Conservation (phyloP, 2,113 vertebrate species). For the Cygnus buccinator region DNA sequence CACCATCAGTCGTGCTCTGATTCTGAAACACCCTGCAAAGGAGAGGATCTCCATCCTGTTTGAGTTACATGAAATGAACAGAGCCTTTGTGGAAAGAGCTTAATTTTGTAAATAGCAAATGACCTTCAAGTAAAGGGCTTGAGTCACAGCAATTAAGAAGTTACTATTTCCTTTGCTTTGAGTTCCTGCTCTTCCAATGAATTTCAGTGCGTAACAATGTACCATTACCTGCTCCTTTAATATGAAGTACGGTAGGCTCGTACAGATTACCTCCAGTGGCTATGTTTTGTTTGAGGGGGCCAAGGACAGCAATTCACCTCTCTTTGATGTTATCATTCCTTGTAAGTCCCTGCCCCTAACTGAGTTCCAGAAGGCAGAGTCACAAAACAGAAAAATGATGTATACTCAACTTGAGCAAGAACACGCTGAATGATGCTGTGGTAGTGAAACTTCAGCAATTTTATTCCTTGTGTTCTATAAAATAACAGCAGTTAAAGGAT, state of each 20-base stretch:
- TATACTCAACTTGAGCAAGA: not conserved
- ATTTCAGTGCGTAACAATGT: not conserved
- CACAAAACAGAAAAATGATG: not conserved
- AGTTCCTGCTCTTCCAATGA: not conserved
- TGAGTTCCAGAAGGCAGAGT: not conserved
- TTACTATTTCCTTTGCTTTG: not conserved
- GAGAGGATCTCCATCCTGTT: not conserved
- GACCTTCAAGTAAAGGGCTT: not conserved
- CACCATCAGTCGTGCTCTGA: not conserved
- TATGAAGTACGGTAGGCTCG: not conserved
- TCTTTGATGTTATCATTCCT: not conserved
- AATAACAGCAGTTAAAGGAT: not conserved
- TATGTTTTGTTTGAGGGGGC: not conserved
- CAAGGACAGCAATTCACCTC: not conserved
- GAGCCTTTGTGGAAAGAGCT: not conserved
- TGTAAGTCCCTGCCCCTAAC: not conserved
- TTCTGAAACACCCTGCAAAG: not conserved
- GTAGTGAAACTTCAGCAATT: not conserved
- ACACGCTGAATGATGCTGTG: not conserved
- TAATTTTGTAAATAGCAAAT: not conserved
- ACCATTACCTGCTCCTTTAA: not conserved
- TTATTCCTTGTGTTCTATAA: not conserved
- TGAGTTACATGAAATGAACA: not conserved
- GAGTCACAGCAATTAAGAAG: not conserved
- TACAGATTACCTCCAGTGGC: not conserved